phyloP scores from a whole-genome alignment of 2,113 vertebrate genomes.

The Cyanoderma ruficeps region DNA sequence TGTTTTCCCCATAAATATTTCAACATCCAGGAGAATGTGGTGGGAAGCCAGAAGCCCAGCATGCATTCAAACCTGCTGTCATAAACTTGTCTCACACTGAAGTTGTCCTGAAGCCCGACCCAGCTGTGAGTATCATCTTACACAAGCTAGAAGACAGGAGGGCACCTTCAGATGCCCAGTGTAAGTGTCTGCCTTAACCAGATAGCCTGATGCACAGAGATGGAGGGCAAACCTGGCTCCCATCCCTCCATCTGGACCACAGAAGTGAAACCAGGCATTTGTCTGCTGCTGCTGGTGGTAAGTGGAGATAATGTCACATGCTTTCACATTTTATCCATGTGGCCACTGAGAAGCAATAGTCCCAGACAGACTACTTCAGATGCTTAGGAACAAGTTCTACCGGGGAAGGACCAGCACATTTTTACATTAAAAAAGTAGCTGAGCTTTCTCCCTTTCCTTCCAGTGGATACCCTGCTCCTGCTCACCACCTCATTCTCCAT shows the following conservation, averaged over 20 bases:
- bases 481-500: neutral
- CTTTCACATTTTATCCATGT: neutral
- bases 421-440: neutral
- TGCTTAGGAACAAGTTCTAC: neutral
- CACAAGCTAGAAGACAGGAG: neutral
- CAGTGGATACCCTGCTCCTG: neutral
- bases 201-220: neutral
- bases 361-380: neutral
- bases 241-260: neutral
- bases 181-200: neutral
- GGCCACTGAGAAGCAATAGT: neutral
- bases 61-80: neutral
- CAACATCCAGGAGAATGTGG: neutral
- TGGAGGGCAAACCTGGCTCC: neutral
- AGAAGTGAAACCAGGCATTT: neutral
- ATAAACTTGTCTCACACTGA: neutral
- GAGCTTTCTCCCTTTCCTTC: neutral
- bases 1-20: constrained; percentile 6
- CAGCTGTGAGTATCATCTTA: neutral
- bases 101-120: neutral
- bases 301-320: neutral
- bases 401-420: neutral
- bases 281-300: neutral
- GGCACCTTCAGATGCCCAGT: neutral
- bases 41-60: neutral